Evolutionary conservation across 2,888 invertebrate genomes (phyloP).

Genomic region (Plagodis pulveraria): DNA sequence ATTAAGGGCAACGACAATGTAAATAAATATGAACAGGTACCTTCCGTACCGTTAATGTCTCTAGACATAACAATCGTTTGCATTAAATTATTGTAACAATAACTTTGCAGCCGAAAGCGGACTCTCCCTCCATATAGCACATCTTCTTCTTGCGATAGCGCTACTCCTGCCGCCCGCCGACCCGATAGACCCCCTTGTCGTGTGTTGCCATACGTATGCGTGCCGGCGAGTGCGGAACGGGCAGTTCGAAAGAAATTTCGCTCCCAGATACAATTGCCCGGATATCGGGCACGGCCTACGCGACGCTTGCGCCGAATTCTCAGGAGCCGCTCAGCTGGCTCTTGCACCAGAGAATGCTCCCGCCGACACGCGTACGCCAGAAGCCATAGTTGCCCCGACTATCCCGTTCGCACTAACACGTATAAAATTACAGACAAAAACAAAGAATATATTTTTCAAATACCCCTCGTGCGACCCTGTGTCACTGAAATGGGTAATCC

Average conservation of each 20-base stretch:
- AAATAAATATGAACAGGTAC: too few relatives aligned
- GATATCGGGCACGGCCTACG: slow-evolving; percentile 47
- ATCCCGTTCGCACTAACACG: slow-evolving; percentile 55
- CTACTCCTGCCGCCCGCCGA: slow-evolving; percentile 54
- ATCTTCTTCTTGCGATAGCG: slow-evolving; percentile 71
- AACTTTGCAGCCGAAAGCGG: slow-evolving; percentile 73
- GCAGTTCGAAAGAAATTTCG: slow-evolving; percentile 49
- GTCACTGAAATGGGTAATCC: slow-evolving; percentile 8
- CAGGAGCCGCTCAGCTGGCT: slow-evolving; percentile 68
- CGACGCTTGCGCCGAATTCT: slow-evolving; percentile 58
- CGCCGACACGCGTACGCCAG: slow-evolving; percentile 59
- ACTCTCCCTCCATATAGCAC: slow-evolving; percentile 64
- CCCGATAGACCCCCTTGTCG: slow-evolving; percentile 46
- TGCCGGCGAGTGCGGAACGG: slow-evolving; percentile 56
- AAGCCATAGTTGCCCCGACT: slow-evolving; percentile 69
- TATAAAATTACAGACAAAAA: slow-evolving; percentile 63
- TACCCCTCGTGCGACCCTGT: slow-evolving; percentile 35
- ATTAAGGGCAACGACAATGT: too few relatives aligned
- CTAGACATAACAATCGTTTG: neutral
- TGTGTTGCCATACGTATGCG: slow-evolving; percentile 56
- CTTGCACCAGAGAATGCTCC: slow-evolving; percentile 52
- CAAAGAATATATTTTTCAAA: slow-evolving; percentile 59
- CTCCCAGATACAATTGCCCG: slow-evolving; percentile 32
- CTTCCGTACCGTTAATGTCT: too few relatives aligned
- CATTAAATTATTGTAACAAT: slow-evolving; percentile 24